Base-by-base conservation (phyloP, 2,113 vertebrate genomes). In the Pangasianodon gigas region DNA sequence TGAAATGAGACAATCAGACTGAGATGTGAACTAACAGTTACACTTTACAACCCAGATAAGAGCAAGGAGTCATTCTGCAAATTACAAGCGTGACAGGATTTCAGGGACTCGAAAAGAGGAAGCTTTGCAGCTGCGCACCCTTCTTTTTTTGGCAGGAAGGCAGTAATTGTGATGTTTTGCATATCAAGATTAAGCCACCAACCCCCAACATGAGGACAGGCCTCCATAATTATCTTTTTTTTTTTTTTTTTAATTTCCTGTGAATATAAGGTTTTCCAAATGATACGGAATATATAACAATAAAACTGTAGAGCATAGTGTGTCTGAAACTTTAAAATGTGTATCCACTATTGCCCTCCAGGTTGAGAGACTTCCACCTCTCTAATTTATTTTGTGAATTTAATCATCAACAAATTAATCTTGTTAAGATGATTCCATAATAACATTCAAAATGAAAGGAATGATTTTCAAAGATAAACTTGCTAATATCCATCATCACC, bases 101-200 rank as follows among this genome's bases (percentile, higher is more conserved):
- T 83, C 62, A 86, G 75, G 86, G 88, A n/a, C 87, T 87, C 46
- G 92, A 94, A 96, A 96, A 96, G 96, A 95, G 96, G 96, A 96
- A 96, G 95, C 91, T 56, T 7, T 92, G 93, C 96, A 96, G 95
- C 94, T 96, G 96, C 92, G 91, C 46, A 46, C 26, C 69, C 54
- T 37, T 60, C 86, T 92, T 90, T 51, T 89, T 91, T 94, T 92
- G 89, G 90, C 89, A 87, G 90, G 60, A 67, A 80, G 13, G 48
- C 7, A 77, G 86, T 81, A 86, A 88, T 91, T 75, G 81, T 67
- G 19, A 84, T 69, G 90, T 93, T 96, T 96, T 96, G 95, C 95
- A 96, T 96, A 96, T 95, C 93, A 94, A 94, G 93, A 94, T 95
- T 94, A 85, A 75, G 92, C 77, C 71, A 62, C 89, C 88, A 91